Conservation (phyloP, 2,797 vertebrate species). For the Gymnothorax reevesii region DNA sequence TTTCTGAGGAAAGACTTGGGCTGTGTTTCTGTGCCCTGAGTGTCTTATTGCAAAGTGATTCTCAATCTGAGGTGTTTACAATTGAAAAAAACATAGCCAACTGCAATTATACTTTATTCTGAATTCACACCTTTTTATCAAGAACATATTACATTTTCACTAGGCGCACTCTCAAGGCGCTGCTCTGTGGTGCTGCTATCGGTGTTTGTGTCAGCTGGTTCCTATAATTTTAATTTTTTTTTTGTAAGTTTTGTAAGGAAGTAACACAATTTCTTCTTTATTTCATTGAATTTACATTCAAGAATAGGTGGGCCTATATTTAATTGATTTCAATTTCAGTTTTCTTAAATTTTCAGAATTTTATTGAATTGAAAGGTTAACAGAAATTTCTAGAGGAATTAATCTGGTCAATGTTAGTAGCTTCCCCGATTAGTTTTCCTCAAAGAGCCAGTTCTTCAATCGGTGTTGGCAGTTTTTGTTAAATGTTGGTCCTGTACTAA, state of each 20-base stretch:
- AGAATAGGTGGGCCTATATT: no score
- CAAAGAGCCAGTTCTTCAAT: no score
- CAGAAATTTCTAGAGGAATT: no score
- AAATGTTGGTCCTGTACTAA: no score
- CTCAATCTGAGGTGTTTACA: not conserved
- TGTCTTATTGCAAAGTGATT: not conserved
- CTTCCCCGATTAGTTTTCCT: no score
- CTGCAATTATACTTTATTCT: not conserved
- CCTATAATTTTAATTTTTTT: not conserved
- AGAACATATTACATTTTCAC: not conserved
- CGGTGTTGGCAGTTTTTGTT: no score
- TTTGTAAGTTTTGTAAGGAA: not conserved
- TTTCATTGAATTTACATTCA: no score
- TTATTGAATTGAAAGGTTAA: not conserved
- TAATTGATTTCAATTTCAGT: not conserved
- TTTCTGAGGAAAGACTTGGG: not conserved
- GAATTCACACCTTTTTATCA: not conserved
- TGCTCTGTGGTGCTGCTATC: not conserved
- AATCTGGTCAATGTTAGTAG: no score
- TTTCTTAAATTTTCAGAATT: not conserved
- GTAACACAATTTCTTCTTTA: not conserved
- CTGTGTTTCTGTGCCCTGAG: not conserved
- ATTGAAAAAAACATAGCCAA: not conserved
- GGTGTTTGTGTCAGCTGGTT: not conserved
- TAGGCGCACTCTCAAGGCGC: not conserved